Evolutionary conservation across 2,888 invertebrate genomes (phyloP), one percentile per base, ranked within the genome.

Genomic region (Tipula lateralis): DNA sequence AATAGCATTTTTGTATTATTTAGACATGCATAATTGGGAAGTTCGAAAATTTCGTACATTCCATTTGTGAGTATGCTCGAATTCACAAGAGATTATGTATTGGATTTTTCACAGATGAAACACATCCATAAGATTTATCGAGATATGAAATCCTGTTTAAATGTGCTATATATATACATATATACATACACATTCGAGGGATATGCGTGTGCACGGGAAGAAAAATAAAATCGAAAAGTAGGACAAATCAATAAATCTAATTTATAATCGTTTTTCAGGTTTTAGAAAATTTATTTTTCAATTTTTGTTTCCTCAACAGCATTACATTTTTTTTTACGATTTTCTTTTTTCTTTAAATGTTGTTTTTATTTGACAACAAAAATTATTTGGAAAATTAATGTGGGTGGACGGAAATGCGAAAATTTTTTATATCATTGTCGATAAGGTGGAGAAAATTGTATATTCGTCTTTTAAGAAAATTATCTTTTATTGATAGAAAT

Each of bases 191-290:
- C 6, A 32, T n/a, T n/a, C n/a, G n/a, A n/a, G n/a, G 34, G 13
- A 44, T 44, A 66, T 66, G 66, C 66, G 66, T 66, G 44, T 66
- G 66, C 24, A 66, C 24, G 12, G 66, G 66, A 66, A 24, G 24
- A 50, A 24, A 66, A 19, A 66, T 66, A 24, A 12, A 66, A 24
- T 66, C 24, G 2, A 24, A 66, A 66, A 9, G 66, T 66, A 66
- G 66, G 66, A 66, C 66, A 66, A 66, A 66, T 66, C 66, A 66
- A 66, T 66, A 66, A 66, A 66, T 66, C 66, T 66, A 66, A 66
- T 66, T 66, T 66, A 66, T 66, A 66, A 66, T 66, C 66, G 66
- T 24, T 66, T 66, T 66, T 7, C n/a, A 16, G n/a, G 44, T 19
- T 16, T 16, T 44, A 16, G 44, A 24, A 50, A 66, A 24, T 50